Evolutionary conservation across 2,797 vertebrate species (phyloP), one percentile per base, ranked within the genome.

Genomic region (Sebastiscus tertius): DNA sequence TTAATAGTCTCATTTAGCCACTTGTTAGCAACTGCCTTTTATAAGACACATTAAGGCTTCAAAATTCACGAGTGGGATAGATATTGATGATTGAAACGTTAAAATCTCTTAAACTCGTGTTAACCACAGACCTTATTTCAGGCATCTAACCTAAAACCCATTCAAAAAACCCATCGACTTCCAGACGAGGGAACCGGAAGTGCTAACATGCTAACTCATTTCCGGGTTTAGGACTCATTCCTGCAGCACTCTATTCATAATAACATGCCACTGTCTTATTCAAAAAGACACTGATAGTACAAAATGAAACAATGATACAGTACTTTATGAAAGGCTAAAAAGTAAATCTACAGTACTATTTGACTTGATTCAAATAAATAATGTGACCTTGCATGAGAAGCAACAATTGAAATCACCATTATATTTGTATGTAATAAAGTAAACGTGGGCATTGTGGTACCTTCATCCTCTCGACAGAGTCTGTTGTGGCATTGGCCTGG

Each of bases 381-480:
- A 52, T 12, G 13, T 24, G 14, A 26, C 9, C 8, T 5, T 49
- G 5, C 3, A 52, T 22, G 20, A 11, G 42, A 63, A 36, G 16
- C 8, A 14, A 34, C 54, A 65, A 16, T 42, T 12, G n/a, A 33
- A 42, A 55, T 55, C 7, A 79, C 8, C 14, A 18, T 63, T 26
- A 52, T 2, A 36, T 46, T 31, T 22, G 5, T 16, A 22, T 26
- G 55, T 6, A 14, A 52, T 5, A 54, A 14, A 8, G n/a, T 20
- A 6, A 56, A 63, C 11, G 1, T 8, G 20, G 20, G 1, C 2
- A 11, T 10, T 1, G 75, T 29, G 22, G 3, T 94, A 99, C 99
- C 98, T 99, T 98, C 98, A 99, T 99, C 81, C 99, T 94, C 87
- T 99, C 97, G 0, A 97, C 89, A 1, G 98, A 96, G 92, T 98